Evolutionary conservation across 2,797 vertebrate species (phyloP).

Genomic region (Typhlichthys eigenmanni): DNA sequence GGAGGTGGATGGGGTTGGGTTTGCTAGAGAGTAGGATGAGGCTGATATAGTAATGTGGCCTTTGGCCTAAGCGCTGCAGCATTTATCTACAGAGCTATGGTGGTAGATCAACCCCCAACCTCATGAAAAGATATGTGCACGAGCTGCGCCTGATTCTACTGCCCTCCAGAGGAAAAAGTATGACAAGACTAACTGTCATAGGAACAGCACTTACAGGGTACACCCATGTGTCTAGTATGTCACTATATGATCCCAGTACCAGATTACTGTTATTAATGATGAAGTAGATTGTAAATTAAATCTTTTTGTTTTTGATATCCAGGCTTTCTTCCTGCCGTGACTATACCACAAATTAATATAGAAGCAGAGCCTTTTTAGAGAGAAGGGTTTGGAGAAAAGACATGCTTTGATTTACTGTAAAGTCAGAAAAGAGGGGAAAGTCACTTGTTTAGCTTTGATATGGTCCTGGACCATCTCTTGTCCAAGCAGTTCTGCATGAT

Average conservation of each 20-base stretch:
- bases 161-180: conserved; percentile 63
- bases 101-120: conserved; percentile 35
- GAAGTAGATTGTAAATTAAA: conserved; percentile 41
- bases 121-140: conserved; percentile 28
- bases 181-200: conserved; percentile 5
- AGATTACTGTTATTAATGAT: conserved; percentile 36
- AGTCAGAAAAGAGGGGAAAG: background rate
- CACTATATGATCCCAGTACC: conserved; percentile 4
- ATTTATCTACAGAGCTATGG: conserved; percentile 56
- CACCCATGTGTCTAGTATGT: conserved; percentile 18
- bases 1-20: background rate
- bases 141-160: conserved; percentile 54
- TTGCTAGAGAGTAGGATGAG: conserved; percentile 43
- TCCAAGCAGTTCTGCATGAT: conserved; percentile 31
- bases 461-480: conserved; percentile 20
- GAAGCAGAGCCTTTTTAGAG: background rate
- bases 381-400: conserved; percentile 33
- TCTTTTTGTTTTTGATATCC: conserved; percentile 18
- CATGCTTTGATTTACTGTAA: conserved; percentile 37
- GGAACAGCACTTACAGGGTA: conserved; percentile 24
- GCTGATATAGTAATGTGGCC: conserved; percentile 64
- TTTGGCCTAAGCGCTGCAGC: conserved; percentile 52
- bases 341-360: conserved; percentile 50
- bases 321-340: background rate
- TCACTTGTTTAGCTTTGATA: conserved; percentile 7